These are phyloP conservation scores for Uromys caudimaculatus DNA, from an alignment of 2,797 vertebrate species.

Conservation along the genomic window DNA sequence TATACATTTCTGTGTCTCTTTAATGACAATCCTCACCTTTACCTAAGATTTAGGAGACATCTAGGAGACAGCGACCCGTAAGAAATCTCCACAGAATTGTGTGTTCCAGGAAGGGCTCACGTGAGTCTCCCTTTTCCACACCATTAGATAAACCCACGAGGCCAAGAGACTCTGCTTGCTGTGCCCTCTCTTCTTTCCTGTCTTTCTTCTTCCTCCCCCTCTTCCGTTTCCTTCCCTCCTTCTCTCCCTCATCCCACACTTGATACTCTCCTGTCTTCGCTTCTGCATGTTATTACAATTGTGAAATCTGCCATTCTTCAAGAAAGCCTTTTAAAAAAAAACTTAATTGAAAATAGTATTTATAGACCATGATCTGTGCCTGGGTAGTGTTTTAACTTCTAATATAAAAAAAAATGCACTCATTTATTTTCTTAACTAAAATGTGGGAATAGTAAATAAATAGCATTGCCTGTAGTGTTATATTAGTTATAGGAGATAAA, in stretches of 20 bases:
- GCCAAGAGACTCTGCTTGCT: neutral
- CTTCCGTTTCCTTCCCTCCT: neutral
- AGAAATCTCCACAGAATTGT: neutral
- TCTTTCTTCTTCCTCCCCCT: neutral
- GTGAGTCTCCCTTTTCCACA: neutral
- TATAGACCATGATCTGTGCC: neutral
- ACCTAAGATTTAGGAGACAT: neutral
- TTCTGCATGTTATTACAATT: neutral
- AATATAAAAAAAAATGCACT: neutral
- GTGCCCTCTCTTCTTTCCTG: neutral
- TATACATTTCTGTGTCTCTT: neutral
- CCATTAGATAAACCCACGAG: neutral
- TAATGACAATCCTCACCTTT: neutral
- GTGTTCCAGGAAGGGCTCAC: neutral
- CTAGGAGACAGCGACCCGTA: neutral
- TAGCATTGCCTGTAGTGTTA: neutral
- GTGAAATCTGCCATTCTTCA: neutral
- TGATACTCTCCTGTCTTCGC: neutral
- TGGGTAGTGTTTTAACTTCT: constrained; percentile 3
- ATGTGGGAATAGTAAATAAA: neutral
- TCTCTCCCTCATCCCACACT: neutral
- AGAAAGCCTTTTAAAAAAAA: neutral
- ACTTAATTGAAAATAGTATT: neutral
- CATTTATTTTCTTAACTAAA: constrained; percentile 23
- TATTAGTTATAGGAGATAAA: neutral